A percentile compares a stretch with the other conserved stretches of the same genome.
Conservation (phyloP, 2,888 invertebrate species). For the Tricholauxania praeusta region DNA sequence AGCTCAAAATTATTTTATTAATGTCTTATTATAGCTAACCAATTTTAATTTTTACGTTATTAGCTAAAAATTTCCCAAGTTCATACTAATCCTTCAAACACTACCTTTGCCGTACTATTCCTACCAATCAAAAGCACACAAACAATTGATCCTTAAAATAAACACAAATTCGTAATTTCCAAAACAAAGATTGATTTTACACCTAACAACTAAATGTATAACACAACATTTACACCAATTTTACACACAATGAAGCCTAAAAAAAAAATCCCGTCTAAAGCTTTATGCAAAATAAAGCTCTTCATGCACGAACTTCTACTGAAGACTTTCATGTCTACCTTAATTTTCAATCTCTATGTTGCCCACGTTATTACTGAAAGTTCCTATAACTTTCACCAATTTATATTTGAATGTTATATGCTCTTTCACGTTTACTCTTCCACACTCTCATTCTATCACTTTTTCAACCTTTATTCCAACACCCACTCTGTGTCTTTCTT, state of each 20-base stretch:
- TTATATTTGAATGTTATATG: too few species aligned
- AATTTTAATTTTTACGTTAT: not conserved
- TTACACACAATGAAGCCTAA: not conserved
- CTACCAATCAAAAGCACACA: not conserved
- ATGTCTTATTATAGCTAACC: not conserved
- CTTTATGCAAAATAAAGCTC: too few species aligned
- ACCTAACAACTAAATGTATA: too few species aligned
- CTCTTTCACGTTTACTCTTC: not conserved
- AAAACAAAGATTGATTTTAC: too few species aligned
- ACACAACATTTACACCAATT: not conserved
- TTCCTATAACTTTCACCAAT: too few species aligned
- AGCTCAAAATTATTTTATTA: constrained; percentile 47
- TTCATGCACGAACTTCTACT: too few species aligned
- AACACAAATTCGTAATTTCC: too few species aligned
- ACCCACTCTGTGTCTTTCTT: constrained; percentile 29
- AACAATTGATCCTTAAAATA: not conserved
- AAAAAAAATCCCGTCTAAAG: too few species aligned
- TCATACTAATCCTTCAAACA: not conserved
- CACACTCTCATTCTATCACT: not conserved
- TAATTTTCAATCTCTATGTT: too few species aligned
- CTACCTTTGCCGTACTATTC: not conserved
- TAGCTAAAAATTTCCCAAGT: not conserved
- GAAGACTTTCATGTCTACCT: too few species aligned
- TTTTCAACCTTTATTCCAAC: not conserved
- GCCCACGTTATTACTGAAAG: too few species aligned